Evolutionary conservation across 1,140 invertebrate genomes (phyloP).

Genomic region (Magallana angulata): DNA sequence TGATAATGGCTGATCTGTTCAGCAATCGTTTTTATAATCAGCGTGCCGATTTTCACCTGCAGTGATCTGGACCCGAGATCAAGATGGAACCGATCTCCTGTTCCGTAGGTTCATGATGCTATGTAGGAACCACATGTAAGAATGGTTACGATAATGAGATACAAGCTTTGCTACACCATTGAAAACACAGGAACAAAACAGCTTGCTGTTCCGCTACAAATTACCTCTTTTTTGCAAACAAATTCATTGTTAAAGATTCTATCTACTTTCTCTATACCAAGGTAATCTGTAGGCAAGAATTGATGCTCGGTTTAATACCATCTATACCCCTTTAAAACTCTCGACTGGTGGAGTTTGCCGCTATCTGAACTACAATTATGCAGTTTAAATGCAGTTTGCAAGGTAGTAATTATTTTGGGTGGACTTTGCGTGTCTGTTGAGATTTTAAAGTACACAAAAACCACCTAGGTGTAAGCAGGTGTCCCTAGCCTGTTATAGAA

Average conservation of each 20-base stretch:
- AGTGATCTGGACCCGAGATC: not conserved
- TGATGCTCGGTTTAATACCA: constrained; percentile 19
- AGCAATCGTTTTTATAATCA: not conserved
- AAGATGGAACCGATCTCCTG: not conserved
- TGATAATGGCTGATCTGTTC: not conserved
- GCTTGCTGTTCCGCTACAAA: not conserved
- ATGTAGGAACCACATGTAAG: constrained; percentile 22
- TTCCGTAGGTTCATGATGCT: not conserved
- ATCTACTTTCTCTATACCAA: too few relatives aligned
- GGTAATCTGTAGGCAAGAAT: too few relatives aligned
- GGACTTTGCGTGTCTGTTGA: not conserved
- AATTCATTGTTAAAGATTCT: not conserved
- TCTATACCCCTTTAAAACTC: constrained; percentile 1
- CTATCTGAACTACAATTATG: constrained; percentile 34
- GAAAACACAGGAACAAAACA: constrained; percentile 28
- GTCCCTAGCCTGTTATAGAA: not conserved
- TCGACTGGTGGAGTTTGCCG: not conserved
- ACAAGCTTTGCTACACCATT: not conserved
- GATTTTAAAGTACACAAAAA: constrained; percentile 23
- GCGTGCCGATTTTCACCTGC: not conserved
- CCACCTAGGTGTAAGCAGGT: not conserved
- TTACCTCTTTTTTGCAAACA: constrained; percentile 4
- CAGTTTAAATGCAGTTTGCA: constrained; percentile 28
- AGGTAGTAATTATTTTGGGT: constrained; percentile 2
- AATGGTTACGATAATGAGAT: not conserved